These are phyloP conservation scores for Linepithema humile DNA, from an alignment of 1,140 invertebrate genomes.

Conservation along the genomic window DNA sequence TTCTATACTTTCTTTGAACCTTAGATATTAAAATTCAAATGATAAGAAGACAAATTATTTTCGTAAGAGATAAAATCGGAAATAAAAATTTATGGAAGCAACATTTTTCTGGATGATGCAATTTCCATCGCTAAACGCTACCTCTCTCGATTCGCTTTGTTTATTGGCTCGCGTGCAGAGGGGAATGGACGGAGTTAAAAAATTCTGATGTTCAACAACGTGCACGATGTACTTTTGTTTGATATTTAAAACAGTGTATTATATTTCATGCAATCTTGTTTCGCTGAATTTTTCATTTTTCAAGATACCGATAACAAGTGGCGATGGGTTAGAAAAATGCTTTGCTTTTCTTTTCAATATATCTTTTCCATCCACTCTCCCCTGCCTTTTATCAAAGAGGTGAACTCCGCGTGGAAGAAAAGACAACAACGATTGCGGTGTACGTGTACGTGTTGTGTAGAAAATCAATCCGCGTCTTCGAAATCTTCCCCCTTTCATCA, in stretches of 20 bases:
- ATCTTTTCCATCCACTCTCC: background rate
- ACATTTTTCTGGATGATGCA: background rate
- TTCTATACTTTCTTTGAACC: background rate
- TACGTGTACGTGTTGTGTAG: background rate
- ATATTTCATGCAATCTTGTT: too few species aligned
- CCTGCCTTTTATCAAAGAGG: background rate
- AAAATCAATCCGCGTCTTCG: background rate
- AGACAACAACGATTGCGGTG: slow-evolving; percentile 2
- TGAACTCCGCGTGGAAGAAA: slow-evolving; percentile 8
- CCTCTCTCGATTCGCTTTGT: background rate
- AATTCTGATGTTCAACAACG: background rate
- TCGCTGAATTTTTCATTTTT: too few species aligned
- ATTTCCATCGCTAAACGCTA: background rate
- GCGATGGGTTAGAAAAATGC: background rate
- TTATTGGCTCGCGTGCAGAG: background rate
- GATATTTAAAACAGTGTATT: background rate
- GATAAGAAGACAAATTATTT: too few species aligned
- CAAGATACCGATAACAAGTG: background rate
- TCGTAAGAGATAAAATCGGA: background rate
- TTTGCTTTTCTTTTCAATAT: background rate
- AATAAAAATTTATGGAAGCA: background rate
- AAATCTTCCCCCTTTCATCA: background rate
- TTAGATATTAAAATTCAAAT: background rate
- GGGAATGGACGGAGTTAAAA: slow-evolving; percentile 14
- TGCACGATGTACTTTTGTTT: background rate